Evolutionary conservation across 2,797 vertebrate genomes (phyloP).

Genomic region (Hippopotamyrus pictus): DNA sequence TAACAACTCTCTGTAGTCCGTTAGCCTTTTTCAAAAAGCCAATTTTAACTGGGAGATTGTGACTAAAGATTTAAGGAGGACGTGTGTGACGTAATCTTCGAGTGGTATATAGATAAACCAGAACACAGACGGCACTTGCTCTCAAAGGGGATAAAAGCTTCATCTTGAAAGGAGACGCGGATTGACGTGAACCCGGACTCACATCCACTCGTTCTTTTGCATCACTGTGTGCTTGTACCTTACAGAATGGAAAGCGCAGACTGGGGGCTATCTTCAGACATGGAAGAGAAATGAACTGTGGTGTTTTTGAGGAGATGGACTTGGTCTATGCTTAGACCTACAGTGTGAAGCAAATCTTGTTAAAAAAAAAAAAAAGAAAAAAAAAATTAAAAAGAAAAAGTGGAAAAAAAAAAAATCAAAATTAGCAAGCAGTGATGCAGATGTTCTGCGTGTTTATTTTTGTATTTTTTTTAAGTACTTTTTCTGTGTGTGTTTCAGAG

Average conservation of each 20-base stretch:
- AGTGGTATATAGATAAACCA: conserved; percentile 46
- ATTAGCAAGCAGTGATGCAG: conserved; percentile 62
- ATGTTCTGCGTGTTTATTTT: conserved; percentile 75
- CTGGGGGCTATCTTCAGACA: conserved; percentile 38
- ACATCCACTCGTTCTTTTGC: conserved; percentile 52
- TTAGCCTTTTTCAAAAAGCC: conserved; percentile 41
- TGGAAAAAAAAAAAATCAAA: conserved; percentile 48
- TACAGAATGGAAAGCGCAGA: conserved; percentile 49
- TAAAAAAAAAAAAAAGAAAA: conserved; percentile 32
- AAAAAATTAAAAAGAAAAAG: background rate
- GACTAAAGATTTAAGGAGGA: conserved; percentile 49
- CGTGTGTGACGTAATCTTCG: conserved; percentile 47
- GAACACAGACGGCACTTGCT: conserved; percentile 62
- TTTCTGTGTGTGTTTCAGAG: conserved; percentile 59
- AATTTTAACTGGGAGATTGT: conserved; percentile 46
- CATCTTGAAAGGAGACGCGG: conserved; percentile 54
- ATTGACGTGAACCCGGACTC: conserved; percentile 57
- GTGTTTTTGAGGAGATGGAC: conserved; percentile 54
- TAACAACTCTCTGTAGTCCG: conserved; percentile 54
- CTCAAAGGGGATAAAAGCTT: conserved; percentile 53
- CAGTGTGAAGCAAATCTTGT: conserved; percentile 46
- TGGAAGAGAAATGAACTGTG: conserved; percentile 45
- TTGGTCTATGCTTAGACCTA: conserved; percentile 58
- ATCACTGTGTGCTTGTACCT: conserved; percentile 60
- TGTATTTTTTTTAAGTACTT: conserved; percentile 69